Evolutionary conservation across 2,888 invertebrate species (phyloP), one percentile per base, ranked within the genome.

Genomic region (Eubasilissa splendida): DNA sequence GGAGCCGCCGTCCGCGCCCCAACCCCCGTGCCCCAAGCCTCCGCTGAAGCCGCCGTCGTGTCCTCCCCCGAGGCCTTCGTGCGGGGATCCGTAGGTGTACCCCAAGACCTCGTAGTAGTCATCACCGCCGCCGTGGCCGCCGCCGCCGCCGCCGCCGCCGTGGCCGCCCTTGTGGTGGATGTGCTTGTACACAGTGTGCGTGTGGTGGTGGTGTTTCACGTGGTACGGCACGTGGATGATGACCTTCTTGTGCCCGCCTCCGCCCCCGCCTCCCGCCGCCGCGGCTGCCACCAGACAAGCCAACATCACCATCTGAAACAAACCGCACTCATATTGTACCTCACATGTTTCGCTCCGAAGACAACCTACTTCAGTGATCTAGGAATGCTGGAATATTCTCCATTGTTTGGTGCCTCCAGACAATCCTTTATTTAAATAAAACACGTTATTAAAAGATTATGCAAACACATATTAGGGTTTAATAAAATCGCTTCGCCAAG

Each of bases 211-310:
- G 83, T 94, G 93, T 86, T 95, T 95, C 84, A 95, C 92, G 87
- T 94, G 94, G 87, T 94, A 91, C 1, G 95, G 95, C 74, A 95
- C 95, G 88, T 95, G 95, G 87, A 95, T 95, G 85, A 95, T 91
- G 84, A 95, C 94, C 85, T 94, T 94, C 85, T 94, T 93, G 87
- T 94, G 93, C 56, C 88, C 88, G 73, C 92, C 91, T 80, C 91
- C 91, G 82, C 90, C 89, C 31, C 91, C 86, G 68, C 86, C 85
- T 56, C 87, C 92, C 2, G 88, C 90, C 0, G 89, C 75, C 88
- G 74, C 85, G 81, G 87, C 88, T 83, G 86, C 85, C 83, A 87
- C 89, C 86, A 87, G 87, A 85, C 87, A 91, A 80, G 80, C 80
- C 71, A 88, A 86, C 75, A 88, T 84, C 54, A 85, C 87, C 84